Base-by-base conservation (phyloP, 53 echinoderm and acorn worm species). In the Hippasteria phrygiana region DNA sequence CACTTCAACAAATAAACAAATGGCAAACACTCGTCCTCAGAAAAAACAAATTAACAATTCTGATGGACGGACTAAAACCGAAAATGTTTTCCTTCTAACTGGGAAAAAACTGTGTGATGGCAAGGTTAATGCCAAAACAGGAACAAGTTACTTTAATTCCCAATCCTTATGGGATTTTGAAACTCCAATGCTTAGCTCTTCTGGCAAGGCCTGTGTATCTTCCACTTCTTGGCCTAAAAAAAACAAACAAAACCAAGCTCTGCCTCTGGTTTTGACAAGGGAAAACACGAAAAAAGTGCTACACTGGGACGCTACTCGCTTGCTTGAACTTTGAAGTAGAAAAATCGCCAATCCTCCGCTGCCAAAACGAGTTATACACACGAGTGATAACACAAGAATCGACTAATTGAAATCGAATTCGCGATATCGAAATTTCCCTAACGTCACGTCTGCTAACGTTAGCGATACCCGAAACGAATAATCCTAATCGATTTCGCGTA, bases 371-470 rank as follows among this genome's bases (percentile, higher is more conserved):
- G 46, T 22, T 41, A 18, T 13, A 2, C 10, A 24, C 74, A 29
- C 20, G 27, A 45, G 24, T 45, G 31, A 34, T 4, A 4, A 29
- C 4, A 28, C 74, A 26, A 20, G 28, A 74, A 43, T 22, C 47
- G 43, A 74, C 24, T 22, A 74, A 45, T 26, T 11, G 46, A 43
- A 74, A 74, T 74, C 74, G 74, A 74, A 74, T 45, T 46, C 27
- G 39, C 17, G 41, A 2, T 35, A 40, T 13, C 39, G n/a, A 40
- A 72, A 31, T 66, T 32, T 40, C 13, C 40, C 17, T 40, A 72
- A 72, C 42, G 72, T 72, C 39, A 38, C 72, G 8, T 2, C 39
- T 72, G 72, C 40, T 41, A 72, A 72, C 72, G 72, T 41, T 72
- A 16, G 33, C 66, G 66, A 66, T 32, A 32, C 31, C 66, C 5